Evolutionary conservation across 2,113 vertebrate genomes (phyloP).

Genomic region (Balaeniceps rex): DNA sequence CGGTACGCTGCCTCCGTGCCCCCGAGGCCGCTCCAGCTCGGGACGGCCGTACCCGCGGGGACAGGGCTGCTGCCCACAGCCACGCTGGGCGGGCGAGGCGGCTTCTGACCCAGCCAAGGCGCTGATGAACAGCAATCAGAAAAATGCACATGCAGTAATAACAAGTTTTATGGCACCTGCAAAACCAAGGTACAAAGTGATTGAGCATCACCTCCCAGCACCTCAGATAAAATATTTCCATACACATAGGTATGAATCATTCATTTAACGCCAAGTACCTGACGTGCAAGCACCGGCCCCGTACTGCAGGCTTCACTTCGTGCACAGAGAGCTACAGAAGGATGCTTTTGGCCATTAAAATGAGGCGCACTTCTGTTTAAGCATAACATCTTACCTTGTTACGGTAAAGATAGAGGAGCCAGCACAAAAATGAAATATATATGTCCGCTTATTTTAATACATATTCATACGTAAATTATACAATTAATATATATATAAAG

Average conservation of each 20-base stretch:
- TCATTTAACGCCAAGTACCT: neutral
- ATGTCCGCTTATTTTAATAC: neutral
- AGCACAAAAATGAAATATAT: neutral
- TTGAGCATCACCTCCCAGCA: neutral
- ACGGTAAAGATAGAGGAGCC: neutral
- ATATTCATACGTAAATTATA: neutral
- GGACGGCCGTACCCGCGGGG: neutral
- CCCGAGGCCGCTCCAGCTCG: too few species aligned
- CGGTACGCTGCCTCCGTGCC: neutral
- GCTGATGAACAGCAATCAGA: neutral
- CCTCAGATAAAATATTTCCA: neutral
- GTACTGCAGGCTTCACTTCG: neutral
- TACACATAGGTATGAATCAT: accelerated
- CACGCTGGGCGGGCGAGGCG: accelerated
- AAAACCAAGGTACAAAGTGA: neutral
- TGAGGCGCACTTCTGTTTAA: neutral
- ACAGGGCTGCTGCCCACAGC: neutral
- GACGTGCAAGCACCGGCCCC: neutral
- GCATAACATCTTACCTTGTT: neutral
- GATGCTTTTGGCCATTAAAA: accelerated
- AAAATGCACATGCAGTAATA: accelerated
- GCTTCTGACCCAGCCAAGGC: neutral
- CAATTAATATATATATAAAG: neutral
- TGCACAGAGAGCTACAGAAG: neutral
- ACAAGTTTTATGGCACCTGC: neutral